Evolutionary conservation across 2,888 invertebrate species (phyloP).

Genomic region (Oligia strigilis): DNA sequence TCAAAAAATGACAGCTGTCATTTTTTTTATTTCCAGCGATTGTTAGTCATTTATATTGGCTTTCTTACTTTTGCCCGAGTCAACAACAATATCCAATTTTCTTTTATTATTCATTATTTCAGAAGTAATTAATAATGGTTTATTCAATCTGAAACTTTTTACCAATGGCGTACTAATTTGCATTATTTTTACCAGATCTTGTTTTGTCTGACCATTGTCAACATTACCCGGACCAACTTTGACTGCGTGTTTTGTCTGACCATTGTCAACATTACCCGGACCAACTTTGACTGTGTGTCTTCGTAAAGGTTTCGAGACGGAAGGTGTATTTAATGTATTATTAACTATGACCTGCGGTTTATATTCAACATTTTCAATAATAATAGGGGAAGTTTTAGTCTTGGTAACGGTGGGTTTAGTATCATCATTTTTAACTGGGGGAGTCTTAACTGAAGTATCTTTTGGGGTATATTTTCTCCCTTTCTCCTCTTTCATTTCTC

Average conservation of each 20-base stretch:
- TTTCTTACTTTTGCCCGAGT: slow-evolving; percentile 25
- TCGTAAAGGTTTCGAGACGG: background rate
- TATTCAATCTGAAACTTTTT: slow-evolving; percentile 51
- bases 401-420: background rate
- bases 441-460: background rate
- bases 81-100: slow-evolving; percentile 42
- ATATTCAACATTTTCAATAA: slow-evolving; percentile 34
- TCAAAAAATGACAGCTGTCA: slow-evolving; percentile 29
- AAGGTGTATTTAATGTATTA: background rate
- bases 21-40: background rate
- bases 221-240: background rate
- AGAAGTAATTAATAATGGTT: slow-evolving; percentile 51
- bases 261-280: background rate
- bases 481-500: slow-evolving; percentile 27
- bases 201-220: background rate
- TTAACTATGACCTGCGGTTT: slow-evolving; percentile 1
- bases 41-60: slow-evolving; percentile 17
- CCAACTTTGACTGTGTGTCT: background rate
- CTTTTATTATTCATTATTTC: slow-evolving; percentile 45
- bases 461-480: rapidly evolving
- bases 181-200: background rate
- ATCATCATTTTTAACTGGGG: background rate
- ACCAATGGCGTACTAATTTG: slow-evolving; percentile 6
- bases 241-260: background rate
- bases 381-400: slow-evolving; percentile 14